Evolutionary conservation across 37 sponge, comb jelly and placozoan genomes (phyloP).

Genomic region (Amphimedon queenslandica): DNA sequence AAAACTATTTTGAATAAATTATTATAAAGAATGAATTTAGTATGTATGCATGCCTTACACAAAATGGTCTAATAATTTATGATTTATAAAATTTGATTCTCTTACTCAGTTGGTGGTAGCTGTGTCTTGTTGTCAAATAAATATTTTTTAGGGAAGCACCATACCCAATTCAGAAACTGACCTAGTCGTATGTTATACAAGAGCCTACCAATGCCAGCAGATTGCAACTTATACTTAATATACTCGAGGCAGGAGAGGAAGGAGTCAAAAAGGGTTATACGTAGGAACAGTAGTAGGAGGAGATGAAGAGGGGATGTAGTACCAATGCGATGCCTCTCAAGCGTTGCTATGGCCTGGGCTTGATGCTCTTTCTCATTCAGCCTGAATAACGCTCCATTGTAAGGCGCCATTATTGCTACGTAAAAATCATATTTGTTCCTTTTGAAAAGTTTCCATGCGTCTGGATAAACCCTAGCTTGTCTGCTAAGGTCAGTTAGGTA

Average conservation of each 20-base stretch:
- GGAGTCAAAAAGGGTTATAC: constrained; percentile 64
- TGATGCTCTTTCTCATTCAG: constrained; percentile 59
- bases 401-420: constrained; percentile 64
- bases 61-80: no score
- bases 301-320: constrained; percentile 61
- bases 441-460: constrained; percentile 68
- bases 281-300: constrained; percentile 66
- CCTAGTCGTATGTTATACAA: constrained; percentile 23
- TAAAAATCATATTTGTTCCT: constrained; percentile 57
- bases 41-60: no score
- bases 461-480: constrained; percentile 74
- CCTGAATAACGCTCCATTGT: constrained; percentile 65
- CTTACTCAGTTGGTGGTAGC: no score
- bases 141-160: constrained; percentile 61
- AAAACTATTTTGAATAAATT: no score
- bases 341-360: constrained; percentile 39
- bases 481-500: constrained; percentile 76
- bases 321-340: constrained; percentile 47
- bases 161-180: constrained; percentile 36
- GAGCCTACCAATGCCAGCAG: constrained; percentile 44
- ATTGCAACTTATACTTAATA: constrained; percentile 72
- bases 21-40: no score
- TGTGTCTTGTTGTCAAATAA: constrained; percentile 39
- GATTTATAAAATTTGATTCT: no score
- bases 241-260: constrained; percentile 40